These are phyloP conservation scores for Poeciliopsis gracilis DNA, from an alignment of 2,797 vertebrate genomes.

Conservation along the genomic window DNA sequence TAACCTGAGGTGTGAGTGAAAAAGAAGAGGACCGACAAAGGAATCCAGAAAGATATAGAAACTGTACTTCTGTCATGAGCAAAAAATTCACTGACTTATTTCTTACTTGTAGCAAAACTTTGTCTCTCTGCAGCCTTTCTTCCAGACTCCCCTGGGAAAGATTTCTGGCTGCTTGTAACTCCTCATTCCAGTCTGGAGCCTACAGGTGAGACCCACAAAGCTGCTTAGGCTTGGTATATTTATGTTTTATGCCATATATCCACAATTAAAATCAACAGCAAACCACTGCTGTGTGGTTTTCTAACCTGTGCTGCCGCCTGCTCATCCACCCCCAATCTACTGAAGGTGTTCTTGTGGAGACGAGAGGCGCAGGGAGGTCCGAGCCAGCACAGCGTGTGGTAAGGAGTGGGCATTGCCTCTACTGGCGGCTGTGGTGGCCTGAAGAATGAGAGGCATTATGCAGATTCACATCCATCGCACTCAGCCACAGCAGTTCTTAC, in stretches of 20 bases:
- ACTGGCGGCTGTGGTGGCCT: slow-evolving; percentile 68
- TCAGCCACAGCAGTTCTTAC: not conserved
- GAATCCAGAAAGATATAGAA: not conserved
- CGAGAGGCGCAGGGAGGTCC: slow-evolving; percentile 75
- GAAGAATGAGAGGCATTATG: slow-evolving; percentile 3
- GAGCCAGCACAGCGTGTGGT: slow-evolving; percentile 81
- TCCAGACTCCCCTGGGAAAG: slow-evolving; percentile 77
- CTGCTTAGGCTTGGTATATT: not conserved
- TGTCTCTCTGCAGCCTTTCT: slow-evolving; percentile 81
- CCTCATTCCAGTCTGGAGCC: slow-evolving; percentile 86
- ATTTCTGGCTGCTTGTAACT: slow-evolving; percentile 81
- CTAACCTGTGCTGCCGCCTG: slow-evolving; percentile 75
- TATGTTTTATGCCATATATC: not conserved
- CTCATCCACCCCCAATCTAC: slow-evolving; percentile 78
- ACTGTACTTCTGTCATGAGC: not conserved
- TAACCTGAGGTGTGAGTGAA: slow-evolving; percentile 69
- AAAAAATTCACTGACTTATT: not conserved
- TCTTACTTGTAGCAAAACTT: slow-evolving; percentile 79
- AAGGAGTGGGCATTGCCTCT: slow-evolving; percentile 77
- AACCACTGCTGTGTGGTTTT: slow-evolving; percentile 3
- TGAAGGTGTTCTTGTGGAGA: slow-evolving; percentile 78
- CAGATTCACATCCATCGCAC: not conserved
- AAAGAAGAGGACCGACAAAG: not conserved
- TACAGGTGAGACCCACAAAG: slow-evolving; percentile 36
- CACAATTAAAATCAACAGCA: slow-evolving; percentile 7